Evolutionary conservation across 2,797 vertebrate species (phyloP).

Genomic region (Acanthornis magna): DNA sequence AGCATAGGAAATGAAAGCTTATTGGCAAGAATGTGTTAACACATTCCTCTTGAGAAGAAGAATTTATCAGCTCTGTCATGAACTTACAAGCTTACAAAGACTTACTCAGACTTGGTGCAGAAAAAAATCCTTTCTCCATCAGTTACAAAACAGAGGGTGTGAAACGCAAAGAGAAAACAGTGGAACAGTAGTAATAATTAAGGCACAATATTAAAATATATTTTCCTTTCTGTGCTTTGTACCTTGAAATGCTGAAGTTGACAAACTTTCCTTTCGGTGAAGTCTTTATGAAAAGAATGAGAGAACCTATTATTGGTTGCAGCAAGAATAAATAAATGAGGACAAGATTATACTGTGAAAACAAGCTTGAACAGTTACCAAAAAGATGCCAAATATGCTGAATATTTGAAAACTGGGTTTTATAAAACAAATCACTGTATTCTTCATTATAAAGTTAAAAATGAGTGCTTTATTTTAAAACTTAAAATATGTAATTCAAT

Average conservation of each 20-base stretch:
- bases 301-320: conserved; percentile 12
- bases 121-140: background rate
- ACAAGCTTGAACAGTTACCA: background rate
- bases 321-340: conserved; percentile 32
- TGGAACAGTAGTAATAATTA: background rate
- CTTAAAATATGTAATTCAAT: background rate
- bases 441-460: background rate
- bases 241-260: conserved; percentile 9
- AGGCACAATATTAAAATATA: background rate
- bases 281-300: background rate
- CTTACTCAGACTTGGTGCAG: background rate
- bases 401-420: conserved; percentile 22
- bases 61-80: background rate
- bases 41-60: background rate
- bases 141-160: background rate
- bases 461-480: background rate
- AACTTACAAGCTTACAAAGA: background rate
- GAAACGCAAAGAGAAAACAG: background rate
- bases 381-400: conserved; percentile 1
- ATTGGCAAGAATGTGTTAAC: background rate
- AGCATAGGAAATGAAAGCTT: background rate
- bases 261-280: background rate
- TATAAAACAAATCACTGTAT: background rate
- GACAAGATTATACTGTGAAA: conserved; percentile 9
- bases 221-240: background rate